Percentiles rank a stretch among this genome's conserved stretches.
phyloP scores from a whole-genome alignment of 2,113 vertebrate species.

The Grallaria varia region DNA sequence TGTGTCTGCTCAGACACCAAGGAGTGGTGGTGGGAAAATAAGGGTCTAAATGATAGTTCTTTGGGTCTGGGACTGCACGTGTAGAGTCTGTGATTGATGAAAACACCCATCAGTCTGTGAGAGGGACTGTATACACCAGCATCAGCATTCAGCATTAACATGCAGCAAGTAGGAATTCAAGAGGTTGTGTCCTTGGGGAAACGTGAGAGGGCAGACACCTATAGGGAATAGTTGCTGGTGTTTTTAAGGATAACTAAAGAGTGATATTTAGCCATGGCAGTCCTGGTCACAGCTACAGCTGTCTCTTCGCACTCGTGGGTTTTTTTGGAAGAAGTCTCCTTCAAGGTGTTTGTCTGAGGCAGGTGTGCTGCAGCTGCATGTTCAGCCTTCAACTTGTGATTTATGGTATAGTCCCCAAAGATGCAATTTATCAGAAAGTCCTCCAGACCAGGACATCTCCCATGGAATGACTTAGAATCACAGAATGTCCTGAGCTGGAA shows the following conservation, averaged over 20 bases:
- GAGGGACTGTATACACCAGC: not conserved
- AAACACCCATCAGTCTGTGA: accelerated
- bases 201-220: not conserved
- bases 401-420: not conserved
- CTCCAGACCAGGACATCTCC: not conserved
- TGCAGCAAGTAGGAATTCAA: not conserved
- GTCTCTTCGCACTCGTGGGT: accelerated
- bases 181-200: not conserved
- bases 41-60: not conserved
- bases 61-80: not conserved
- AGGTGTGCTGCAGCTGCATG: accelerated
- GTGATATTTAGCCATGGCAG: not conserved
- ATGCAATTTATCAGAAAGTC: not conserved
- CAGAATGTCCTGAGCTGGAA: not conserved
- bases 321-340: not conserved
- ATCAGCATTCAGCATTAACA: not conserved
- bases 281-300: not conserved
- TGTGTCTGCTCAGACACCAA: not conserved
- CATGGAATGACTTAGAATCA: not conserved
- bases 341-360: not conserved
- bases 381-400: accelerated
- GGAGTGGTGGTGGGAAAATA: not conserved
- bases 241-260: not conserved
- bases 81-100: not conserved
- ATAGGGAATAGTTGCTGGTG: not conserved